A percentile compares a stretch with the other conserved stretches of the same genome.
These are phyloP conservation scores for Tragelaphus imberbis DNA, from an alignment of 2,113 vertebrate genomes.

Conservation along the genomic window DNA sequence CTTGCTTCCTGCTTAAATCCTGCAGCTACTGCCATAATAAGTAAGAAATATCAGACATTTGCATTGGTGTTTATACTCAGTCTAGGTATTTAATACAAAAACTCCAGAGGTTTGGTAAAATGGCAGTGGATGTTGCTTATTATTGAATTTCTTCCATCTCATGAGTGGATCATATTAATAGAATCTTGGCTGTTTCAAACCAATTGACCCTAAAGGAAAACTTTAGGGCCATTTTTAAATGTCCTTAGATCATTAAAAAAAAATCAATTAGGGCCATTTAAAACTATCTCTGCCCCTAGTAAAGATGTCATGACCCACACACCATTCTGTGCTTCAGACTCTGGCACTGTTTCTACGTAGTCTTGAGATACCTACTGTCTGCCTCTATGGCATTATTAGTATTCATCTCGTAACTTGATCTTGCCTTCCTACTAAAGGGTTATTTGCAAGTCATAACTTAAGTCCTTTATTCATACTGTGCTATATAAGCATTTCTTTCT, in stretches of 20 bases:
- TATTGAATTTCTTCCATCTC: not conserved
- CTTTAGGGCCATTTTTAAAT: not conserved
- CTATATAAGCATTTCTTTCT: not conserved
- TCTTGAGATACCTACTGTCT: rapidly evolving
- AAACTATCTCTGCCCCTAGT: rapidly evolving
- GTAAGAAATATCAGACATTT: rapidly evolving
- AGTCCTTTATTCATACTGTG: not conserved
- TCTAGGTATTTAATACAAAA: rapidly evolving
- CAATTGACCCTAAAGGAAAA: rapidly evolving
- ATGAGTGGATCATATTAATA: not conserved
- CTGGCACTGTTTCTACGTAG: rapidly evolving
- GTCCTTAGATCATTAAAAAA: not conserved
- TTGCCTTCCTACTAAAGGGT: rapidly evolving
- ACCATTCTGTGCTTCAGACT: rapidly evolving
- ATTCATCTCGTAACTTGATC: rapidly evolving
- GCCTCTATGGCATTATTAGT: rapidly evolving
- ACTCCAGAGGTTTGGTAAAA: rapidly evolving
- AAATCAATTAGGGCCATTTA: not conserved
- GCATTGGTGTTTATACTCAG: rapidly evolving
- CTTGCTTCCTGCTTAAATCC: not conserved
- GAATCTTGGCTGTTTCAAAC: not conserved
- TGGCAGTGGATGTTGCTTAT: rapidly evolving
- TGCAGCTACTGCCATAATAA: rapidly evolving
- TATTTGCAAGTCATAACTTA: not conserved
- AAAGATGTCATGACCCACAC: rapidly evolving